These are phyloP conservation scores for Numida meleagris DNA, from an alignment of 2,113 vertebrate species.

Conservation along the genomic window DNA sequence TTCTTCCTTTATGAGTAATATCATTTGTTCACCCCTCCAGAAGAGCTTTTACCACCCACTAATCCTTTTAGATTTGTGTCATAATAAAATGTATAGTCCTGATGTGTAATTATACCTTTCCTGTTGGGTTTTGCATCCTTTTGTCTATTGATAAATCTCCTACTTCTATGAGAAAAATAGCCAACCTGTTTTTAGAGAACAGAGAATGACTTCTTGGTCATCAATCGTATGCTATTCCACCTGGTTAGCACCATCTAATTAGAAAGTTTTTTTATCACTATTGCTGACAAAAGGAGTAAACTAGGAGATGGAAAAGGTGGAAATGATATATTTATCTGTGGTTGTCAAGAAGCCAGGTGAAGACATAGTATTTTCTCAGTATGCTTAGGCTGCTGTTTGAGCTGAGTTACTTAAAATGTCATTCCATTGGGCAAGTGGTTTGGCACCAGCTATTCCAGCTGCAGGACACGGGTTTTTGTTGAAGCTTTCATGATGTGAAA, in stretches of 20 bases:
- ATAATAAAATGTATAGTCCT: conserved; percentile 60
- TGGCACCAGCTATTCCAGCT: neutral
- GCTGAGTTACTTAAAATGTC: neutral
- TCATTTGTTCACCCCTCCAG: neutral
- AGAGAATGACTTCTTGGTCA: conserved; percentile 69
- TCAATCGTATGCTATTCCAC: conserved; percentile 68
- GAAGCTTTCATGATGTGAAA: neutral
- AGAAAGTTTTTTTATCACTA: conserved; percentile 51
- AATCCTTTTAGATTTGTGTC: conserved; percentile 61
- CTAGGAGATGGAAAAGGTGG: conserved; percentile 24
- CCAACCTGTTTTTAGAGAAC: conserved; percentile 48
- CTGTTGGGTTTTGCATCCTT: conserved; percentile 59
- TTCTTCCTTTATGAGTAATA: conserved; percentile 19
- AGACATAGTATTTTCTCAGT: conserved; percentile 18
- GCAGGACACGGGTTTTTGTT: neutral
- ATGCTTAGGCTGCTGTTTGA: neutral
- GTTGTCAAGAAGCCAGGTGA: conserved; percentile 28
- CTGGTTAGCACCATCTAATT: conserved; percentile 78
- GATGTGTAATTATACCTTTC: conserved; percentile 68
- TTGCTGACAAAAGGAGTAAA: conserved; percentile 68
- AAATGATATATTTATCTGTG: conserved; percentile 18
- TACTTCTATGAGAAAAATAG: conserved; percentile 40
- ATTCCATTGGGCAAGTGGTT: neutral
- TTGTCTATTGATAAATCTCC: conserved; percentile 72
- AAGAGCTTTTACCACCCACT: neutral